Evolutionary conservation across 2,113 vertebrate genomes (phyloP), one percentile per base, ranked within the genome.

Genomic region (Tauraco erythrolophus): DNA sequence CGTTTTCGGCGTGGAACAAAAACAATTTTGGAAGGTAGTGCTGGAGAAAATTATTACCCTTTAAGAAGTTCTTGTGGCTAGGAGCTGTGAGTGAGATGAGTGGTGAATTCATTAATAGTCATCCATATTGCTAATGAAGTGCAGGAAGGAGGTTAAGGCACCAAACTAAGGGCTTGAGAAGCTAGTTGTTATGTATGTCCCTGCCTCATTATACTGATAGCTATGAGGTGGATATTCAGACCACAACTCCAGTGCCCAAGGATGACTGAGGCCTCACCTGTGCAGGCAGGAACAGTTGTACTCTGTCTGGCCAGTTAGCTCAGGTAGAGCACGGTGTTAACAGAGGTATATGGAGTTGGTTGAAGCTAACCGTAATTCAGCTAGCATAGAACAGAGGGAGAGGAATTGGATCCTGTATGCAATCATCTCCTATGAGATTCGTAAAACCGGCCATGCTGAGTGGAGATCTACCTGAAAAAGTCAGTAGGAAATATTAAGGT

Each of bases 351-450:
- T 35, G 46, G 46, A 74, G 30, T 2, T 57, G 56, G 21, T 74
- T 37, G 8, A 50, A 60, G 25, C 39, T 78, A 62, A 60, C 50
- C 43, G 83, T 79, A 22, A 43, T 54, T 81, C 64, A 54, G 19
- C 23, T 58, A 46, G 6, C 2, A 0, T 8, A 30, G 37, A 54
- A 31, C 4, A 2, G 14, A 70, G 33, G 14, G n/a, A 56, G 14
- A 75, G 39, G 43, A 92, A 53, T 53, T 94, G 0, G 1, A 15
- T 64, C 69, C 57, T 72, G 2, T 53, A 33, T 61, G 41, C 37
- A n/a, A 25, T 86, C 37, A 65, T 60, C 37, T 65, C 13, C 27
- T 61, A 0, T 25, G 66, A 76, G 53, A 75, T 15, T 62, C 0
- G 0, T 88, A 65, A 51, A 83, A 46, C 4, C 6, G 64, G 17